phyloP scores from a whole-genome alignment of 1,140 invertebrate genomes.

The Melanaphis sacchari region DNA sequence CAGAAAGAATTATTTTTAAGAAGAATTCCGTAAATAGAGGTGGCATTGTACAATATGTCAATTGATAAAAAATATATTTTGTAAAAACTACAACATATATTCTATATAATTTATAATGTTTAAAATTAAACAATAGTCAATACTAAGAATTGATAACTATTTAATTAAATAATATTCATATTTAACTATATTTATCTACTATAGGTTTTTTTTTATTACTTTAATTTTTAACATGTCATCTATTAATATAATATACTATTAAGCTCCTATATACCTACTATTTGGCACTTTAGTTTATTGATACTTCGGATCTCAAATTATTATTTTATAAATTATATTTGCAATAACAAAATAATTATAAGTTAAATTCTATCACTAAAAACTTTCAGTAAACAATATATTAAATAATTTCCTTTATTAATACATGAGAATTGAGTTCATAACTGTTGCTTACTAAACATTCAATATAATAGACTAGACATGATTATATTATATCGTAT shows the following conservation, averaged over 20 bases:
- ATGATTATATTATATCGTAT: neutral
- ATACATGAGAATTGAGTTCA: neutral
- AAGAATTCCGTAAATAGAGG: neutral
- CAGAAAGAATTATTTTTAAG: neutral
- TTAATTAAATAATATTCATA: conserved; percentile 2
- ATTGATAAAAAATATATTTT: neutral
- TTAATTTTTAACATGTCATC: neutral
- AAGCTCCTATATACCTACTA: neutral
- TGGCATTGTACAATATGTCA: neutral
- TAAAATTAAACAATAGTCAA: neutral
- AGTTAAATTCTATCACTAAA: neutral
- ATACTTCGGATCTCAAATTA: neutral
- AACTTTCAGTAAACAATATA: neutral
- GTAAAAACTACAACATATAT: neutral
- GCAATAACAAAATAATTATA: neutral
- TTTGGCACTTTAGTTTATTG: neutral
- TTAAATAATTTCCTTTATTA: neutral
- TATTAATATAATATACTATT: neutral
- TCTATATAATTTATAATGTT: neutral
- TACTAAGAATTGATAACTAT: conserved; percentile 2
- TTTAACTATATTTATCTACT: neutral
- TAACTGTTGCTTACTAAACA: neutral
- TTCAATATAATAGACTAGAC: neutral
- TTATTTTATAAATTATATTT: neutral
- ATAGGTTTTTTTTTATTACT: neutral